Percentiles rank a stretch among this genome's conserved stretches.
These are phyloP conservation scores for Sphyrna mokarran DNA, from an alignment of 2,113 vertebrate genomes.

Conservation along the genomic window DNA sequence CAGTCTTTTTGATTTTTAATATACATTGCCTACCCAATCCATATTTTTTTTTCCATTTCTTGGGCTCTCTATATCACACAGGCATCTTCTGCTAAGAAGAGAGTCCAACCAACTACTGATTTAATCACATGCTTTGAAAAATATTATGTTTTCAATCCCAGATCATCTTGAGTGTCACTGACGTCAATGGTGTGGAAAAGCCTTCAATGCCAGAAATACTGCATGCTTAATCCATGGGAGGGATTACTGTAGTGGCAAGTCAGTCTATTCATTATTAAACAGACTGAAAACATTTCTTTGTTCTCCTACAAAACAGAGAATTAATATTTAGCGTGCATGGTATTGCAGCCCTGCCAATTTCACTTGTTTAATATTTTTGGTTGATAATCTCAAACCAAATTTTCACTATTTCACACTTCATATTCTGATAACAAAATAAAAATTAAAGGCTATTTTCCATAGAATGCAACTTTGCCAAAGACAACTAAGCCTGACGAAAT, in stretches of 20 bases:
- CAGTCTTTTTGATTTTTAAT: neutral
- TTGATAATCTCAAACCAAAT: neutral
- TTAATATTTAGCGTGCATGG: neutral
- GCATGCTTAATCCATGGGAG: neutral
- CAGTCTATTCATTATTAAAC: slow-evolving; percentile 25
- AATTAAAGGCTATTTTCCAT: neutral
- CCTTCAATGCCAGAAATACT: neutral
- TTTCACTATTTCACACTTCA: neutral
- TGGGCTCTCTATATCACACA: too few relatives aligned
- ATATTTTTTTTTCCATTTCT: neutral
- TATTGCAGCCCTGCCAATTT: neutral
- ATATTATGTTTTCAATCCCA: neutral
- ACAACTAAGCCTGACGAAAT: neutral
- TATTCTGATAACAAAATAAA: neutral
- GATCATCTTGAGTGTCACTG: neutral
- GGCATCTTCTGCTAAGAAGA: neutral
- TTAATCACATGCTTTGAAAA: slow-evolving; percentile 22
- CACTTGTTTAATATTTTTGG: neutral
- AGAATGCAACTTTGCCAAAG: neutral
- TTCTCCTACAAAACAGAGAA: neutral
- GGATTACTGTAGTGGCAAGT: neutral
- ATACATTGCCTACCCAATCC: neutral
- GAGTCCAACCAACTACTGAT: neutral
- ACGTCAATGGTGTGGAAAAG: slow-evolving; percentile 10
- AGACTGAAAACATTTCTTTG: neutral